Percentiles rank a stretch among this genome's conserved stretches.
Evolutionary conservation across 1,140 invertebrate genomes (phyloP).

Genomic region (Calliphora vicina): DNA sequence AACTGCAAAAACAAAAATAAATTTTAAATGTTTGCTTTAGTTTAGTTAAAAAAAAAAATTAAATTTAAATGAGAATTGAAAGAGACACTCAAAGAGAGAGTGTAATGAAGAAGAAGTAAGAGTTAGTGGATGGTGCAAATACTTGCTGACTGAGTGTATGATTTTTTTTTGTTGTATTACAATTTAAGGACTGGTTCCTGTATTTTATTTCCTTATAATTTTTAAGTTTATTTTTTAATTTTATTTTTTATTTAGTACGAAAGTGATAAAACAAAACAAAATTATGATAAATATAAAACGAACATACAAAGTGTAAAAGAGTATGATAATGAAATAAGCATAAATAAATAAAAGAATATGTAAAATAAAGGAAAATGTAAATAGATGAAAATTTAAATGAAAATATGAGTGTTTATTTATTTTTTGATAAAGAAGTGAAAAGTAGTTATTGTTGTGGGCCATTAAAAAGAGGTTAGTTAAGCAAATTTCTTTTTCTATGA

Average conservation of each 20-base stretch:
- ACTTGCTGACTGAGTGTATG: too few relatives aligned
- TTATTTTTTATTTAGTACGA: neutral
- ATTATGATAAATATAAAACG: neutral
- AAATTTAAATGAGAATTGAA: neutral
- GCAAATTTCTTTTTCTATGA: too few relatives aligned
- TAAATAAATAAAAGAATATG: neutral
- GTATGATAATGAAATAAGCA: neutral
- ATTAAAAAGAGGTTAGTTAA: neutral
- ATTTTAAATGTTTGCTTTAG: conserved; percentile 1
- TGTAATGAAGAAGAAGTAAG: neutral
- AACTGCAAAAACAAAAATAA: neutral
- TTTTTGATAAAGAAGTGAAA: neutral
- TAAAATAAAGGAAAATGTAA: conserved; percentile 18
- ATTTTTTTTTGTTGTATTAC: neutral
- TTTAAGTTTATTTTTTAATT: conserved; percentile 22
- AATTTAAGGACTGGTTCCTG: conserved; percentile 60
- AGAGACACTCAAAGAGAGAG: neutral
- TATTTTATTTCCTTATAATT: conserved; percentile 19
- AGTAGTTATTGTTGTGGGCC: neutral
- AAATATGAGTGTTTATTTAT: neutral
- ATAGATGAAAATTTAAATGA: neutral
- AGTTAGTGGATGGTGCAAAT: neutral
- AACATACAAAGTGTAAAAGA: neutral
- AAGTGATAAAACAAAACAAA: neutral
- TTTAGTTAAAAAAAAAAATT: conserved; percentile 3